Evolutionary conservation across 2,797 vertebrate species (phyloP), one percentile per base, ranked within the genome.

Genomic region (Ceryle rudis): DNA sequence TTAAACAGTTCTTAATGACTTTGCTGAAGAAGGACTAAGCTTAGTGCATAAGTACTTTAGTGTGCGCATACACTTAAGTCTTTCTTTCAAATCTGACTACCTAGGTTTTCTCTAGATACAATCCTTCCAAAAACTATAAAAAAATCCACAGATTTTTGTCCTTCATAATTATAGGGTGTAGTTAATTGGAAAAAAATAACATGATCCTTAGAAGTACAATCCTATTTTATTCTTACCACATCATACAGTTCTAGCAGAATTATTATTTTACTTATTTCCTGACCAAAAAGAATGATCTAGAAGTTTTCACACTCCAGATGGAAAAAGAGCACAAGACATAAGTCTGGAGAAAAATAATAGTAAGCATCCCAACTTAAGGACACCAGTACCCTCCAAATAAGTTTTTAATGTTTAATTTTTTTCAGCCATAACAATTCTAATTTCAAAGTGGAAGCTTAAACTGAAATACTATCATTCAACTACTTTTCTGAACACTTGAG

Each of bases 251-350:
- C 44, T 67, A 23, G 14, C 8, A 84, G 23, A 77, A 35, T 5
- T 46, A 60, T 6, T 8, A 64, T 31, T 71, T 75, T 42, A 33
- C 15, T 1, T 22, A 6, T 55, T 80, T 55, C 14, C 28, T 65
- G 31, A 5, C 9, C 25, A 8, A 7, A 77, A 65, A 64, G 10
- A 83, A 49, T 7, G 5, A 37, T 22, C 44, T 70, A 8, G 31
- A 89, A 71, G 41, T 7, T 8, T 47, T 22, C 5, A 28, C 33
- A 46, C 41, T 82, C 13, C 29, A 80, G n/a, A 69, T 0, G 8
- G 13, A 61, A 5, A 78, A 33, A 25, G 4, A 37, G 7, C 0
- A 0, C 7, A 83, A 42, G 2, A 62, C 5, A 17, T 4, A 55
- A 25, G 20, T 26, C 14, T 28, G 4, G 29, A 79, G 11, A 57